Evolutionary conservation across 37 sponge, comb jelly and placozoan genomes (phyloP).

Genomic region (Diacarnus erythraeanus): DNA sequence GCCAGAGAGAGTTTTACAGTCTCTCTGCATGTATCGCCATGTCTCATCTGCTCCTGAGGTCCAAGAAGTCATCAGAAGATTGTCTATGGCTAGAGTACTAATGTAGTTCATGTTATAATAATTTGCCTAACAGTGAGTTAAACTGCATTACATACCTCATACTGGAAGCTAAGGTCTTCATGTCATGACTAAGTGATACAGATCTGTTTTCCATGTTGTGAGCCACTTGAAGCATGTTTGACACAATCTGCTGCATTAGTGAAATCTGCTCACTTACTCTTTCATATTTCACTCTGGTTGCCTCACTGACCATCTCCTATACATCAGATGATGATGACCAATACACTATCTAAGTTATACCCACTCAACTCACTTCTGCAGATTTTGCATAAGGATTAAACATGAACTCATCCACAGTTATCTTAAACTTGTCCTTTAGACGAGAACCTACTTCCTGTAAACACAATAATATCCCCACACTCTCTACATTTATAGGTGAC

Average conservation of each 20-base stretch:
- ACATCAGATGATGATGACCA: too few relatives aligned
- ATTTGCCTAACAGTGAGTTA: background rate
- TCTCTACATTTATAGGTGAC: too few relatives aligned
- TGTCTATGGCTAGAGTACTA: slow-evolving; percentile 50
- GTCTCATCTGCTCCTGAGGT: slow-evolving; percentile 52
- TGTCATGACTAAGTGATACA: slow-evolving; percentile 15
- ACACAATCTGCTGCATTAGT: slow-evolving; percentile 40
- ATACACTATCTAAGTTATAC: too few relatives aligned
- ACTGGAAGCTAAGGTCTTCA: slow-evolving; percentile 27
- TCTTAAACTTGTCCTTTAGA: slow-evolving; percentile 80
- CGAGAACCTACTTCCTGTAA: slow-evolving; percentile 54
- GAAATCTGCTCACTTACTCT: slow-evolving; percentile 53
- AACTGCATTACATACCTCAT: slow-evolving; percentile 5
- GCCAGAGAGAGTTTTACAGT: slow-evolving; percentile 9
- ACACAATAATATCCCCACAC: too few relatives aligned
- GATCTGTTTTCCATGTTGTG: slow-evolving; percentile 60
- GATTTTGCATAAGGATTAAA: slow-evolving; percentile 35
- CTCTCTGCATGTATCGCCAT: slow-evolving; percentile 55
- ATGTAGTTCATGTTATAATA: background rate
- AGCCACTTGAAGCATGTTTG: slow-evolving; percentile 41
- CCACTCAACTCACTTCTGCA: slow-evolving; percentile 28
- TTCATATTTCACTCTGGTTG: slow-evolving; percentile 43
- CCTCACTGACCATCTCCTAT: slow-evolving; percentile 59
- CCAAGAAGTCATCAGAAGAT: slow-evolving; percentile 40
- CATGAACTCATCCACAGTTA: slow-evolving; percentile 64